These are phyloP conservation scores for Nansenia antarctica DNA, from an alignment of 2,113 vertebrate species.

Conservation along the genomic window DNA sequence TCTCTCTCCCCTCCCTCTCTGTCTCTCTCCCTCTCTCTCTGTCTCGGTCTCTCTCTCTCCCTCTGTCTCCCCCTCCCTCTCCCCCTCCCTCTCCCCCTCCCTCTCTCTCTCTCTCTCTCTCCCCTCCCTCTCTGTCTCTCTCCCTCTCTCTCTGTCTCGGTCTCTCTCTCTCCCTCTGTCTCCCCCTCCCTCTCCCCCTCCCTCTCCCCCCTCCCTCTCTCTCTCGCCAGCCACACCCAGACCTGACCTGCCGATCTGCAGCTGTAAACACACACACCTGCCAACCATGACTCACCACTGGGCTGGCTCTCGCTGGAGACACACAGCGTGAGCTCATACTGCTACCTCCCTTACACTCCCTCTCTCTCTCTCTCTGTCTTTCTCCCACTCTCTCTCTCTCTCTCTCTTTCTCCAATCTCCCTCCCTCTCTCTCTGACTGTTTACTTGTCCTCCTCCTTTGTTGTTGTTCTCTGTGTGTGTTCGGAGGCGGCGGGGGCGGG, in stretches of 20 bases:
- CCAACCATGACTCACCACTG: conserved; percentile 57
- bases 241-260: conserved; percentile 63
- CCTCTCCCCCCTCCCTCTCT: no score
- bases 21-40: no score
- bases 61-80: no score
- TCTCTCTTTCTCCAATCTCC: conserved; percentile 15
- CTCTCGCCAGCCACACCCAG: conserved; percentile 56
- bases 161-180: no score
- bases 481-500: conserved; percentile 51
- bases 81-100: no score
- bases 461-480: conserved; percentile 48
- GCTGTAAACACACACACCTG: conserved; percentile 51
- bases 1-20: no score
- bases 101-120: no score
- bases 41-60: no score
- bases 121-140: background rate
- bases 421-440: background rate
- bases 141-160: no score
- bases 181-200: no score
- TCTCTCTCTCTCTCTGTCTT: conserved; percentile 7
- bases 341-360: background rate
- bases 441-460: conserved; percentile 27
- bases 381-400: conserved; percentile 25
- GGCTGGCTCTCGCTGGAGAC: conserved; percentile 44
- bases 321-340: conserved; percentile 54